Percentiles rank a stretch among this genome's conserved stretches.
Conservation (phyloP, 2,113 vertebrate species). For the Lasiurus borealis region DNA sequence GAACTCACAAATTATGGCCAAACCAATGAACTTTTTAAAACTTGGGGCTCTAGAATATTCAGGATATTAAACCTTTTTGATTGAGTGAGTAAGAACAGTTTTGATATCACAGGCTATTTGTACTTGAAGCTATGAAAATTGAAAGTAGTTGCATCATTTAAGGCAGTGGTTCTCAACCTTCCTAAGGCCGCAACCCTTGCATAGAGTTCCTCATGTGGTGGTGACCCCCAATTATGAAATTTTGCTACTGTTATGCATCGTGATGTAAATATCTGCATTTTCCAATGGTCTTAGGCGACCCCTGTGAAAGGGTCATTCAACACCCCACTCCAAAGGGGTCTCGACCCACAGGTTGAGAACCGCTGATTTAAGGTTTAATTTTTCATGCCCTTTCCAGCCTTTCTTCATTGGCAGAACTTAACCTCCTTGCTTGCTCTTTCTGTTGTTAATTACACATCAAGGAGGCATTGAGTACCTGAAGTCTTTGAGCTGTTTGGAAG, state of each 20-base stretch:
- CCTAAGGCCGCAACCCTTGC: no score
- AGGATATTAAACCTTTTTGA: background rate
- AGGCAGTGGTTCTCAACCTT: background rate
- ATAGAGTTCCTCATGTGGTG: no score
- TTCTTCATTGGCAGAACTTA: background rate
- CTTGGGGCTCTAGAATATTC: background rate
- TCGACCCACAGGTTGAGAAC: no score
- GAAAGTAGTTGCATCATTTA: slow-evolving; percentile 9
- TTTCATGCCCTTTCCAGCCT: background rate
- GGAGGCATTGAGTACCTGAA: slow-evolving; percentile 3
- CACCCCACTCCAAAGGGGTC: no score
- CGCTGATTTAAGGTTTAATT: background rate
- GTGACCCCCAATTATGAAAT: no score
- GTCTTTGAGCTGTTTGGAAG: slow-evolving; percentile 26
- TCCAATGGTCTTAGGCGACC: no score
- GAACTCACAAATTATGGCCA: background rate
- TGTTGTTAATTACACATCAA: background rate
- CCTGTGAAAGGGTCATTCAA: no score
- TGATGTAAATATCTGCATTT: no score
- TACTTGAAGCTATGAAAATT: background rate
- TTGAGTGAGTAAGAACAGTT: background rate
- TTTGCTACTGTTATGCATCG: no score
- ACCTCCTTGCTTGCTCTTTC: slow-evolving; percentile 12
- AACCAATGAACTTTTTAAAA: background rate
- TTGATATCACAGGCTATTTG: background rate